Conservation (phyloP, 2,113 vertebrate genomes). For the Zosterops borbonicus region DNA sequence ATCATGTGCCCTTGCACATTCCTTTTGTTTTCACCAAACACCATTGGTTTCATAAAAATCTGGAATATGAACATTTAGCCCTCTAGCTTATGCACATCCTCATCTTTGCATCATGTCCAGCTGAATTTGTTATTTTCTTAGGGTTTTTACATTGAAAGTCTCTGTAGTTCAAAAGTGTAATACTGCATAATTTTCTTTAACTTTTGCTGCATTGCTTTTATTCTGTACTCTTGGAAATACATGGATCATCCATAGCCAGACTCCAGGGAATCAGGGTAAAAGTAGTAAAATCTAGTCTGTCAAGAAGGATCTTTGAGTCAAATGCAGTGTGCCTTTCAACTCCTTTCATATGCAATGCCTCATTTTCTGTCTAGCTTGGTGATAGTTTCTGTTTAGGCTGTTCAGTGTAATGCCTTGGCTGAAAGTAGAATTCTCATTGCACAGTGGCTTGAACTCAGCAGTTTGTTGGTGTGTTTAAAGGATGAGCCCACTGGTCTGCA, state of each 20-base stretch:
- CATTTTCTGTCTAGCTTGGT: background rate
- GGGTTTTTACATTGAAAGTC: background rate
- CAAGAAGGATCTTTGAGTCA: background rate
- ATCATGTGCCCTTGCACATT: background rate
- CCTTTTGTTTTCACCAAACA: background rate
- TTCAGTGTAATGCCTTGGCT: background rate
- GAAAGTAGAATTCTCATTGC: background rate
- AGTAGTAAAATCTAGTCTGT: background rate
- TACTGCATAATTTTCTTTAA: conserved; percentile 7
- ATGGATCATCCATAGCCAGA: background rate
- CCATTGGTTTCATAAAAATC: background rate
- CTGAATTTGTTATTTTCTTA: background rate
- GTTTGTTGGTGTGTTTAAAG: background rate
- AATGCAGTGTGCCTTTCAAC: background rate
- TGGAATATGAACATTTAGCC: background rate
- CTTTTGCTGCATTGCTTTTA: background rate
- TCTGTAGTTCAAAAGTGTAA: conserved; percentile 5
- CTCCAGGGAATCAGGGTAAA: background rate
- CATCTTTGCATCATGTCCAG: background rate
- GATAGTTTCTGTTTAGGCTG: background rate
- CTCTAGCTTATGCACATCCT: background rate
- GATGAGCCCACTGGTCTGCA: background rate
- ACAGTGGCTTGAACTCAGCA: background rate
- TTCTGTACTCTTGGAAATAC: conserved; percentile 5
- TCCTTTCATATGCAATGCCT: background rate